These are phyloP conservation scores for Amphimallon solstitiale DNA, from an alignment of 2,888 invertebrate genomes.

Conservation along the genomic window DNA sequence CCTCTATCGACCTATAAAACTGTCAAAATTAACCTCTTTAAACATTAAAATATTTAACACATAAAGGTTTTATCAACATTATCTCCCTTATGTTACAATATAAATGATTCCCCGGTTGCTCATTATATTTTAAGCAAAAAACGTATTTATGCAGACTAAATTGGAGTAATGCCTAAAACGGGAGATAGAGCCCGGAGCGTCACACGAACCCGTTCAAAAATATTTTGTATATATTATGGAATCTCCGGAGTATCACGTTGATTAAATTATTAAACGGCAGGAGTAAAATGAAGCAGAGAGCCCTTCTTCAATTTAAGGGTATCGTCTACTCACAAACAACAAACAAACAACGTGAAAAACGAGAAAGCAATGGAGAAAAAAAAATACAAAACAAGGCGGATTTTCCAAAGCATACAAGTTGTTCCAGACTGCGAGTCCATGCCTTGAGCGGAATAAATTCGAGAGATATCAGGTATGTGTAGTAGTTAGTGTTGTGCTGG, in stretches of 20 bases:
- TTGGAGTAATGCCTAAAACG: too few species aligned
- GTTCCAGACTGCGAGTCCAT: background rate
- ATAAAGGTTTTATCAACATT: too few species aligned
- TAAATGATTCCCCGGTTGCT: too few species aligned
- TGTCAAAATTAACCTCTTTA: too few species aligned
- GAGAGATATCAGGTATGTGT: background rate
- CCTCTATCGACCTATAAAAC: too few species aligned
- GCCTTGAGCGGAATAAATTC: background rate
- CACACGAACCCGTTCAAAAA: background rate
- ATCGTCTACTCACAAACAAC: slow-evolving; percentile 1
- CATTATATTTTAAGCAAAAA: too few species aligned
- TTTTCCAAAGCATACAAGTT: background rate
- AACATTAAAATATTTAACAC: too few species aligned
- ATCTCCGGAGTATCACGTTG: slow-evolving; percentile 1
- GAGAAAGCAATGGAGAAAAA: too few species aligned
- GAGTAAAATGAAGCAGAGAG: background rate
- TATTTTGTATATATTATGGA: slow-evolving; percentile 7
- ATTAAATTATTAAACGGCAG: slow-evolving; percentile 18
- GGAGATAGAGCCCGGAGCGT: background rate
- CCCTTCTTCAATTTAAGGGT: background rate
- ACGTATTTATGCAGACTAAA: too few species aligned
- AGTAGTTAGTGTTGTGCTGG: slow-evolving; percentile 21
- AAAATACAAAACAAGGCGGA: too few species aligned
- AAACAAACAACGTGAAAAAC: slow-evolving; percentile 3
- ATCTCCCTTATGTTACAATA: too few species aligned